Base-by-base conservation (phyloP, 2,113 vertebrate genomes). In the Monopterus albus region DNA sequence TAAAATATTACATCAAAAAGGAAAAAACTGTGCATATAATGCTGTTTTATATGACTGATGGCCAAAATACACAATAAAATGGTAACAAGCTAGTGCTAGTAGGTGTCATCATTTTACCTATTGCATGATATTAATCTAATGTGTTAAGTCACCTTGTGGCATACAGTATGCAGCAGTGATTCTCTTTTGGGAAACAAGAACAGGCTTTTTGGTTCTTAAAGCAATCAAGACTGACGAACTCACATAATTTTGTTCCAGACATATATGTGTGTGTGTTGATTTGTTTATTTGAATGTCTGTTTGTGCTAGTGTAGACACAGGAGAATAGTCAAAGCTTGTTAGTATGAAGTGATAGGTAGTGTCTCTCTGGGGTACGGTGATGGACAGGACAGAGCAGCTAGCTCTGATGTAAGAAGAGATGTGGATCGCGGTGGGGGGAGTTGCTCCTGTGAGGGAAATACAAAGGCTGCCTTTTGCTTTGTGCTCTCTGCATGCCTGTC, bases 371-470 rank as follows among this genome's bases (percentile, higher is more conserved):
- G 85, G 84, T 76, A 23, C 64, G 78, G 75, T 88, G 90, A 89
- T 82, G 89, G 90, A 90, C 89, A 77, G 82, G 90, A 90, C 89
- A 77, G 82, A 90, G 80, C 75, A 83, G 78, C 82, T 79, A 74
- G 55, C 79, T 88, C 63, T 86, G 81, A 87, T 86, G 86, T 84
- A 81, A 81, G 78, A 60, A 77, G 80, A 82, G 72, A 79, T 43
- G 25, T 42, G 66, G 87, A 89, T 89, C 79, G 82, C 75, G 88
- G 82, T 39, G n/a, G 28, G 20, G 39, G 60, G 40, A 21, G 40
- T 31, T 68, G 56, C 63, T 78, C 80, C 75, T 85, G 63, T 69
- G 86, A 85, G 84, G 74, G 57, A 88, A 83, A 81, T 72, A 88
- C 87, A 89, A 89, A 88, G 87, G 78, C 83, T 90, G 57, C 71